phyloP scores from a whole-genome alignment of 2,888 invertebrate species.

The Crepidodera aurea region DNA sequence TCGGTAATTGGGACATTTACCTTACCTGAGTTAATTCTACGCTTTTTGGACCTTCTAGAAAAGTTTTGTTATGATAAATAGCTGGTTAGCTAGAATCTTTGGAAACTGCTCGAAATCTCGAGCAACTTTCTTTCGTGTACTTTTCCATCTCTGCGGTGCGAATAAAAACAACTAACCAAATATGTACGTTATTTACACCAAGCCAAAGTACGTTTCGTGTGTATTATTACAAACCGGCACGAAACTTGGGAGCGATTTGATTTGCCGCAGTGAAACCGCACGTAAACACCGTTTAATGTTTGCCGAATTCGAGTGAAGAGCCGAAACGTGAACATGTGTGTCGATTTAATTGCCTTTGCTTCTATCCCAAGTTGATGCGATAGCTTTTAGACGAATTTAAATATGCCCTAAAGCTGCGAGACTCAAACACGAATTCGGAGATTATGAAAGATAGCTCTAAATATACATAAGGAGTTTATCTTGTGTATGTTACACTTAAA shows the following conservation, averaged over 20 bases:
- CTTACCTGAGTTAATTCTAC: too few species aligned
- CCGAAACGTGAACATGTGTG: constrained; percentile 16
- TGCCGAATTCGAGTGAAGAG: constrained; percentile 12
- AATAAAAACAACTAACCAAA: too few species aligned
- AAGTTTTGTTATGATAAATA: too few species aligned
- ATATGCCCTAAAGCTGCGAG: not conserved
- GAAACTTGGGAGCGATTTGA: constrained; percentile 22
- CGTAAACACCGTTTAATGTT: constrained; percentile 22
- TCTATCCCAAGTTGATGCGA: constrained; percentile 1
- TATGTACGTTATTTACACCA: not conserved
- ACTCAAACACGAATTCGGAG: not conserved
- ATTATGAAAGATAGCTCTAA: not conserved
- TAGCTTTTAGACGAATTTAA: not conserved
- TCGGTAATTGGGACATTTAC: too few species aligned
- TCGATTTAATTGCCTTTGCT: constrained; percentile 30
- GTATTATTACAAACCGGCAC: constrained; percentile 22
- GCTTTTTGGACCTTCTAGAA: too few species aligned
- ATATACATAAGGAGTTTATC: not conserved
- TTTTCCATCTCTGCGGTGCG: too few species aligned
- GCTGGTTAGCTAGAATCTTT: too few species aligned
- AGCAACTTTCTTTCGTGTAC: too few species aligned
- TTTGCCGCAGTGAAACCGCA: constrained; percentile 20
- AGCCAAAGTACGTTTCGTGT: not conserved
- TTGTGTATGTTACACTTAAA: too few species aligned
- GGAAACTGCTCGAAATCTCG: too few species aligned